Percentiles rank a stretch among this genome's conserved stretches.
Conservation (phyloP, 2,113 vertebrate genomes). For the Cygnus atratus region DNA sequence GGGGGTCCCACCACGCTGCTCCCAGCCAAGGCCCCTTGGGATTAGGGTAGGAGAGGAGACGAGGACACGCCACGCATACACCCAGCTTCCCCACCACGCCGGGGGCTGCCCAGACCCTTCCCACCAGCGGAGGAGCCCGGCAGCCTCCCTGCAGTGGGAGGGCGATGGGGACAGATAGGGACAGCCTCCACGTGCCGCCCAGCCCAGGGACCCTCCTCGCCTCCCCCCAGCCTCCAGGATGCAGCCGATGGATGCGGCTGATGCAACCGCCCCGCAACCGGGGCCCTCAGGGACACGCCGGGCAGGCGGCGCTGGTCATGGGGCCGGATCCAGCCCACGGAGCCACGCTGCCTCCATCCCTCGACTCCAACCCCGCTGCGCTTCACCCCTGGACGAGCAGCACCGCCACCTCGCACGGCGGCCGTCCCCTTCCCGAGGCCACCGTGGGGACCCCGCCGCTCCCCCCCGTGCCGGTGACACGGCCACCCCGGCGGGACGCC, state of each 20-base stretch:
- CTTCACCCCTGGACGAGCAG: neutral
- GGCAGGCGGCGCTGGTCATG: neutral
- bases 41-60: neutral
- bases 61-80: neutral
- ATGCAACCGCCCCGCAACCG: neutral
- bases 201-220: neutral
- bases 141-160: neutral
- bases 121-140: neutral
- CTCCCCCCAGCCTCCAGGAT: conserved; percentile 3
- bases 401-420: neutral
- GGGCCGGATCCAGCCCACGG: neutral
- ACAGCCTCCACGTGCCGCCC: neutral
- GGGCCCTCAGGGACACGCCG: neutral
- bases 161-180: neutral
- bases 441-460: neutral
- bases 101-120: neutral
- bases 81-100: neutral
- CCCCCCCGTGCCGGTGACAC: neutral
- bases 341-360: neutral
- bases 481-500: neutral
- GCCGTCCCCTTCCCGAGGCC: neutral
- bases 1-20: neutral
- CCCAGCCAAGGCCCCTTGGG: neutral
- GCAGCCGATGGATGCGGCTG: neutral
- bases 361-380: fast-evolving